A percentile compares a stretch with the other conserved stretches of the same genome.
Conservation (phyloP, 1,140 invertebrate genomes). For the Asobara japonica region DNA sequence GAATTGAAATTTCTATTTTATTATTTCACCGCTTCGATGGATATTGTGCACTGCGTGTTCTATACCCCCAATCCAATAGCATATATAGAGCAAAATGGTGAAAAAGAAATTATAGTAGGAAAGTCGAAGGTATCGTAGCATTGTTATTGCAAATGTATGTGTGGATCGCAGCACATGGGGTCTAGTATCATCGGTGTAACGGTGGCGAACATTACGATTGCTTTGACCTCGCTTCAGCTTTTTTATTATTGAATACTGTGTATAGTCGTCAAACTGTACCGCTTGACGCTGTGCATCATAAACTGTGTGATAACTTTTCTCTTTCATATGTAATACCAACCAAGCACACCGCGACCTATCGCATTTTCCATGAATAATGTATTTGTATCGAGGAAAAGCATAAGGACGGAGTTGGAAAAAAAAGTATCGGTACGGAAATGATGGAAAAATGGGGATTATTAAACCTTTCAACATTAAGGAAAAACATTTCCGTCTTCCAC, state of each 20-base stretch:
- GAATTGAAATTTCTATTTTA: no score
- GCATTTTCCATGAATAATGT: neutral
- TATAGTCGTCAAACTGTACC: slow-evolving; percentile 3
- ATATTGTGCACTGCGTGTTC: no score
- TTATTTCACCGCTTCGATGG: no score
- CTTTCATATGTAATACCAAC: neutral
- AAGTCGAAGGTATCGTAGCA: no score
- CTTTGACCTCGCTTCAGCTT: slow-evolving; percentile 55
- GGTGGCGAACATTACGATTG: slow-evolving; percentile 50
- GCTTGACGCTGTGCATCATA: neutral
- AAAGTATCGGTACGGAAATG: no score
- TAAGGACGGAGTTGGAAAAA: no score
- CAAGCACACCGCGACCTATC: neutral
- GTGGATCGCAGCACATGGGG: slow-evolving; percentile 45
- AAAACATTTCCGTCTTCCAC: no score
- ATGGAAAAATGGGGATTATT: no score
- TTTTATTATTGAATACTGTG: slow-evolving; percentile 43
- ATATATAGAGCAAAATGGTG: no score
- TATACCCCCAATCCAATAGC: no score
- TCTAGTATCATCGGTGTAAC: neutral
- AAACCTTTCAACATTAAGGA: no score
- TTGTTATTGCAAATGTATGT: slow-evolving; percentile 43
- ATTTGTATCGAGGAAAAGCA: neutral
- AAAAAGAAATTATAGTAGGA: no score
- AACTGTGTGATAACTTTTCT: neutral